Conservation (phyloP, 2,888 invertebrate species). For the Drosophila austrosaltans region DNA sequence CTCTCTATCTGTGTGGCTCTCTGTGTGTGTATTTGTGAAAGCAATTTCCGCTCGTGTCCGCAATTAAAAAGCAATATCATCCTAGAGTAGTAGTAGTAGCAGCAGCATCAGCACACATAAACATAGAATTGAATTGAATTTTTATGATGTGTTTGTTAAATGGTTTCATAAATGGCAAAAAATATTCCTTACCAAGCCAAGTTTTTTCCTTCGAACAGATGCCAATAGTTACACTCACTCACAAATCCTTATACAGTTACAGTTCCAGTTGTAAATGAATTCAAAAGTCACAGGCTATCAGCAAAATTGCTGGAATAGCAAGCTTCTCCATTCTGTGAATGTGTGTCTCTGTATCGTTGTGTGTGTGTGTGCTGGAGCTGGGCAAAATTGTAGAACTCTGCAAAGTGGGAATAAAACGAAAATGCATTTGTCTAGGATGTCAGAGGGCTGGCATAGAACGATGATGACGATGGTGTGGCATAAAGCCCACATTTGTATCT, state of each 20-base stretch:
- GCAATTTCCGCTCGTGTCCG: slow-evolving; percentile 79
- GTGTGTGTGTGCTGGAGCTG: slow-evolving; percentile 25
- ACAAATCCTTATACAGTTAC: slow-evolving; percentile 22
- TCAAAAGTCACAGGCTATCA: slow-evolving; percentile 44
- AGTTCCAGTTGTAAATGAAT: slow-evolving; percentile 34
- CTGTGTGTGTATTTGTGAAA: slow-evolving; percentile 51
- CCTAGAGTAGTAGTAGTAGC: slow-evolving; percentile 34
- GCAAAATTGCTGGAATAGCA: slow-evolving; percentile 13
- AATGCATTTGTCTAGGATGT: slow-evolving; percentile 54
- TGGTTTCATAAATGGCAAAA: slow-evolving; percentile 74
- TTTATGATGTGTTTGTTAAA: slow-evolving; percentile 79
- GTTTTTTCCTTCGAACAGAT: not conserved
- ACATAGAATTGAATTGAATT: slow-evolving; percentile 73
- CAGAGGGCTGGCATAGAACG: slow-evolving; percentile 3
- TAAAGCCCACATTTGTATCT: not conserved
- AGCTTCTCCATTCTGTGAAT: not conserved
- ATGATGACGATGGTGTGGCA: not conserved
- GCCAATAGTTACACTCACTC: not conserved
- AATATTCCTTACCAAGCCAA: slow-evolving; percentile 38
- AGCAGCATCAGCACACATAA: slow-evolving; percentile 37
- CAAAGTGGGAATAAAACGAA: slow-evolving; percentile 49
- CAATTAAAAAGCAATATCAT: slow-evolving; percentile 81
- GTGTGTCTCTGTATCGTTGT: slow-evolving; percentile 13
- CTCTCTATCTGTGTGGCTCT: slow-evolving; percentile 29
- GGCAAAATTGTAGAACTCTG: slow-evolving; percentile 15